These are phyloP conservation scores for Chloropsis cyanopogon DNA, from an alignment of 2,113 vertebrate genomes.

Conservation along the genomic window DNA sequence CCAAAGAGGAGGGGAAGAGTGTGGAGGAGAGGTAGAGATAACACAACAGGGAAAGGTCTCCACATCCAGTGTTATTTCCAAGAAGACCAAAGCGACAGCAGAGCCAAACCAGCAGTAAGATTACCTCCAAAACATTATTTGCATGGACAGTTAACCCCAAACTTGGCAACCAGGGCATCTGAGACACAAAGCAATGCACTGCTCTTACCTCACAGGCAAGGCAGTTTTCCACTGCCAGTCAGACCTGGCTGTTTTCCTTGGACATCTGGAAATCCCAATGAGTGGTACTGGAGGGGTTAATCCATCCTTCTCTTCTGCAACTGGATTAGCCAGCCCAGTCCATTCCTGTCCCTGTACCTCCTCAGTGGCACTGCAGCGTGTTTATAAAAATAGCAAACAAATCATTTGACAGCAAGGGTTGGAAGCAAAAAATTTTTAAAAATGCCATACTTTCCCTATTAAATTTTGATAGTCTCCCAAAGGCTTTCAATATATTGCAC, in stretches of 20 bases:
- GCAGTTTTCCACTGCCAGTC: background rate
- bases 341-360: constrained; percentile 7
- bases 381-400: constrained; percentile 60
- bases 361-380: background rate
- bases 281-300: constrained; percentile 6
- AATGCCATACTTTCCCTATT: constrained; percentile 55
- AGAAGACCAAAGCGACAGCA: background rate
- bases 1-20: background rate
- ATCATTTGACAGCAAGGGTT: constrained; percentile 40
- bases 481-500: constrained; percentile 46
- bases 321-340: background rate
- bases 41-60: background rate
- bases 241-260: background rate
- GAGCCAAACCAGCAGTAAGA: background rate
- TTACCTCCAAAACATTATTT: background rate
- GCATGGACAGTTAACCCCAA: background rate
- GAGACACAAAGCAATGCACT: background rate
- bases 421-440: background rate
- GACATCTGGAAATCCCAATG: background rate
- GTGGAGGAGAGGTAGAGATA: background rate
- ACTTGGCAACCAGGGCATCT: background rate
- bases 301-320: background rate
- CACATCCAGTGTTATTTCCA: background rate
- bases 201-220: background rate
- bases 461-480: constrained; percentile 64